Evolutionary conservation across 30 jellyfish, hydroid and myxozoan species (phyloP).

Genomic region (Sanderia malayensis): DNA sequence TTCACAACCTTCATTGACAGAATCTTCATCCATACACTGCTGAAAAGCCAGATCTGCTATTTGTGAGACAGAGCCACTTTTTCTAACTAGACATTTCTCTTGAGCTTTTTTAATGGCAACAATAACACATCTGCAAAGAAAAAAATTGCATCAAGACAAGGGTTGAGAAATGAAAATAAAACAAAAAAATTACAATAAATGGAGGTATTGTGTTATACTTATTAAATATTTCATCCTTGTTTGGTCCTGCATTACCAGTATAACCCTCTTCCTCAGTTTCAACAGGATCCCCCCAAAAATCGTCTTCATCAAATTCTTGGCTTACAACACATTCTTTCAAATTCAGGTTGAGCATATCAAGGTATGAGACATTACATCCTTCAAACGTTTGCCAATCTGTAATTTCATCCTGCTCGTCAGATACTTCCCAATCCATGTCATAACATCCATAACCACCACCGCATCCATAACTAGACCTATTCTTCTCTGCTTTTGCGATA

Average conservation of each 20-base stretch:
- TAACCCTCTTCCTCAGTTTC: not conserved
- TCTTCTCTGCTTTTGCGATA: conserved; percentile 16
- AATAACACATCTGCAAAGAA: no score
- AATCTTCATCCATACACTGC: no score
- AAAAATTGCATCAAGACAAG: no score
- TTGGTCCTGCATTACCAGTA: conserved; percentile 4
- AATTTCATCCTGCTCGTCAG: not conserved
- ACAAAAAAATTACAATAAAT: no score
- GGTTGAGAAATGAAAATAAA: no score
- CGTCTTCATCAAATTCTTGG: not conserved
- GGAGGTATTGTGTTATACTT: no score
- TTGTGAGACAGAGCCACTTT: no score
- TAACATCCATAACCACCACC: not conserved
- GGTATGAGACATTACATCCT: not conserved
- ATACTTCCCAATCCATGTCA: not conserved
- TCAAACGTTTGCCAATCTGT: conserved; percentile 11
- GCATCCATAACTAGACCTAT: not conserved
- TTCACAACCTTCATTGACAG: no score
- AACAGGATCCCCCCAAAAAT: not conserved
- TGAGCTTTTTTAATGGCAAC: no score
- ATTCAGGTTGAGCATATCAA: not conserved
- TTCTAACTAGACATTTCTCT: no score
- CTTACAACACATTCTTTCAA: conserved; percentile 1
- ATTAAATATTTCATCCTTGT: not conserved
- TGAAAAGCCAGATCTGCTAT: no score